Percentiles rank a stretch among this genome's conserved stretches.
Conservation (phyloP, 2,888 invertebrate species). For the Cynaeus angustus region DNA sequence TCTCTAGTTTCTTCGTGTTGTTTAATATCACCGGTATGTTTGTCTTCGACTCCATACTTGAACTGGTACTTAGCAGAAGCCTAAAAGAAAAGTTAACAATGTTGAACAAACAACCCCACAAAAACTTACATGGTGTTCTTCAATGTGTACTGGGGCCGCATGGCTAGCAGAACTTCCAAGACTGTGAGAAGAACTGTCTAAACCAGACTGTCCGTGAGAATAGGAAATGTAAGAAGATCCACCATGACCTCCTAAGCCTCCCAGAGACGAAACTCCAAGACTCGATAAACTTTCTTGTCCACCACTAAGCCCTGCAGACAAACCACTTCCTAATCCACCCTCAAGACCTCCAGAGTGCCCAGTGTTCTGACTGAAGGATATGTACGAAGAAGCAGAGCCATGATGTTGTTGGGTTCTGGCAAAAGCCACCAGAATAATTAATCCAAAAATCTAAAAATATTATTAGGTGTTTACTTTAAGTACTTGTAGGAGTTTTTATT, state of each 20-base stretch:
- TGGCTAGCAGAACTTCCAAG: neutral
- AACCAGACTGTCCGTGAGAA: neutral
- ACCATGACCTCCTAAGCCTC: neutral
- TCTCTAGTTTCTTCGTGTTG: conserved; percentile 74
- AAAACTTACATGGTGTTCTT: conserved; percentile 5
- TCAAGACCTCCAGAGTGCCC: conserved; percentile 2
- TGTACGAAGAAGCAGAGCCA: neutral
- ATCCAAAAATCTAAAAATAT: neutral
- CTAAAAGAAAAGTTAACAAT: neutral
- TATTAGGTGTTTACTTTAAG: no score
- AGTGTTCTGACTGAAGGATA: conserved; percentile 1
- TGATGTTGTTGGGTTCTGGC: conserved; percentile 1
- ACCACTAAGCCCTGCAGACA: neutral
- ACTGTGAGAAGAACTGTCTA: neutral
- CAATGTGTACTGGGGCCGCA: neutral
- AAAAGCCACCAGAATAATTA: neutral
- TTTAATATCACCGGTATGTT: conserved; percentile 75
- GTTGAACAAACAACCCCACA: no score
- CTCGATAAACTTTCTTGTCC: no score
- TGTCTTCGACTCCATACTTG: conserved; percentile 75
- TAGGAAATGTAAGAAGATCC: conserved; percentile 1
- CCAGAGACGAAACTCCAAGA: no score
- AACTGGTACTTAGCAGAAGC: conserved; percentile 74
- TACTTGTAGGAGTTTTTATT: conserved; percentile 44
- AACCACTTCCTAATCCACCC: conserved; percentile 2